Conservation (phyloP, 2,797 vertebrate genomes). For the Loriculus beryllinus region DNA sequence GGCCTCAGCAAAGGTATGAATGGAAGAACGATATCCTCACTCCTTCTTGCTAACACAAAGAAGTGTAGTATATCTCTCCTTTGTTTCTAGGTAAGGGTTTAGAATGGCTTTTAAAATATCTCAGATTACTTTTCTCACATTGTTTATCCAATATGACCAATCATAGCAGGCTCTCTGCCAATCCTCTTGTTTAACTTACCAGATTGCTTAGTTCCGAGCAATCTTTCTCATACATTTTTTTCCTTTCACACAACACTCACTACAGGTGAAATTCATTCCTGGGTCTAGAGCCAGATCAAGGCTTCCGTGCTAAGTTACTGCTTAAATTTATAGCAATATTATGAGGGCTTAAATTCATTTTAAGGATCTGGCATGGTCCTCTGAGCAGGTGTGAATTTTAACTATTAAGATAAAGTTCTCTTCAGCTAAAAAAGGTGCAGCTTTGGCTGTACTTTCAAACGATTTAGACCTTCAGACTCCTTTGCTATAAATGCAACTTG, state of each 20-base stretch:
- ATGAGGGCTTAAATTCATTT: conserved; percentile 7
- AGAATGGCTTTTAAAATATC: conserved; percentile 61
- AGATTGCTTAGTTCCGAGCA: conserved; percentile 5
- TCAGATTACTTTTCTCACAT: conserved; percentile 48
- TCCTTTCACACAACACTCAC: conserved; percentile 33
- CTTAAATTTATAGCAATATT: conserved; percentile 11
- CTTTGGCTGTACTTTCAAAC: background rate
- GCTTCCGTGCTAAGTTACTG: background rate
- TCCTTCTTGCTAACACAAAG: conserved; percentile 38
- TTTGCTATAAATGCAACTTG: background rate
- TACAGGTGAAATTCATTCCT: conserved; percentile 42
- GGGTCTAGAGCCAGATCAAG: background rate
- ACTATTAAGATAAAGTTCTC: background rate
- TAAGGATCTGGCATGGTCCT: background rate
- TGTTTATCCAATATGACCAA: conserved; percentile 49
- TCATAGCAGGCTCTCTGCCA: conserved; percentile 46
- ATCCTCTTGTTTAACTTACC: conserved; percentile 52
- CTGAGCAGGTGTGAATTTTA: conserved; percentile 13
- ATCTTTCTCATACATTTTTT: conserved; percentile 44
- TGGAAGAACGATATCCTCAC: conserved; percentile 15
- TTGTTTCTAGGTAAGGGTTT: conserved; percentile 54
- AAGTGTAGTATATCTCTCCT: conserved; percentile 12
- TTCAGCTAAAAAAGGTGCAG: background rate
- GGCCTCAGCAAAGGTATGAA: conserved; percentile 44
- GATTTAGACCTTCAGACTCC: background rate